A percentile compares a stretch with the other conserved stretches of the same genome.
Conservation (phyloP, 2,797 vertebrate species). For the Chromobotia macracanthus region DNA sequence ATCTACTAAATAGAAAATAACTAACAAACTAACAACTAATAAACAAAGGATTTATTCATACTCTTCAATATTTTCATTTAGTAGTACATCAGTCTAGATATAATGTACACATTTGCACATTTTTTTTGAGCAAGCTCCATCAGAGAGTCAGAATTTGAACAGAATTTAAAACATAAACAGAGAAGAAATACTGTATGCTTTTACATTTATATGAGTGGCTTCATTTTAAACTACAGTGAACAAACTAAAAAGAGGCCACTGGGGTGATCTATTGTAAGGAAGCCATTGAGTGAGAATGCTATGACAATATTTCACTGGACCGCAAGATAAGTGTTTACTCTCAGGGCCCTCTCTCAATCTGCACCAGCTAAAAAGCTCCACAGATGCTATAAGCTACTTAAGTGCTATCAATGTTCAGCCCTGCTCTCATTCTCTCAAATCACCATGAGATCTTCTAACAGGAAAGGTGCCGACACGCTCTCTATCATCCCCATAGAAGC, state of each 20-base stretch:
- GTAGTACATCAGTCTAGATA: background rate
- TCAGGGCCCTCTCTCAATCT: conserved; percentile 31
- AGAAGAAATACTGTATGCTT: background rate
- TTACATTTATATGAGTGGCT: background rate
- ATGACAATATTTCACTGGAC: conserved; percentile 28
- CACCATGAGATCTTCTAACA: conserved; percentile 40
- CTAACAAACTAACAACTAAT: background rate
- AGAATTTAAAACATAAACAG: background rate
- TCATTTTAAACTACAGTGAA: conserved; percentile 13
- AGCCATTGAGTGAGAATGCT: conserved; percentile 28
- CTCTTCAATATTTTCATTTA: background rate
- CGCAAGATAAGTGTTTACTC: conserved; percentile 40
- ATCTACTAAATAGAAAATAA: background rate
- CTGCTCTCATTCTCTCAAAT: conserved; percentile 31
- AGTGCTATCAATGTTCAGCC: conserved; percentile 45
- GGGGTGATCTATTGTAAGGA: conserved; percentile 38
- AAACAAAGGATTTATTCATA: background rate
- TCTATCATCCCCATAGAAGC: conserved; percentile 39
- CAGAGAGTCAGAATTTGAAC: background rate
- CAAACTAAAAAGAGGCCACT: conserved; percentile 2
- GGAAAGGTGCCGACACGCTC: conserved; percentile 10
- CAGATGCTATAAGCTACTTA: conserved; percentile 50
- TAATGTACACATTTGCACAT: background rate
- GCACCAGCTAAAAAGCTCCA: conserved; percentile 26
- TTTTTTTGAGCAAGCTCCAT: background rate